A percentile compares a stretch with the other conserved stretches of the same genome.
Evolutionary conservation across 2,797 vertebrate genomes (phyloP).

Genomic region (Gobionotothen gibberifrons): DNA sequence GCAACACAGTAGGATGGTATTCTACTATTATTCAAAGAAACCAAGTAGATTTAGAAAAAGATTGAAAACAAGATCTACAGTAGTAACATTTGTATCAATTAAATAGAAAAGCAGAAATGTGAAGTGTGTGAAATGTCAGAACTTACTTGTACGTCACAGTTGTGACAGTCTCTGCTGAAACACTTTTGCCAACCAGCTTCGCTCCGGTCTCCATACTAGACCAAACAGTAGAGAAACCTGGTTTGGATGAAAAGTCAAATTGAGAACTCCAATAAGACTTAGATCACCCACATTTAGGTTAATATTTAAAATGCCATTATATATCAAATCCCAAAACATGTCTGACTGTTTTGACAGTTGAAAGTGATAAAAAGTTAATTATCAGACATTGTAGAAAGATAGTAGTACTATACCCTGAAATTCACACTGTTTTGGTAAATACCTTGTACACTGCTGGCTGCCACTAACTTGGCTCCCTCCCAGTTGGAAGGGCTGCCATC

Average conservation of each 20-base stretch:
- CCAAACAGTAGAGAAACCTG: constrained; percentile 94
- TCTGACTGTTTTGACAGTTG: background rate
- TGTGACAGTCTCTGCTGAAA: constrained; percentile 90
- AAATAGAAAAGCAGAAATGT: background rate
- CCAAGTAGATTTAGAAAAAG: constrained; percentile 18
- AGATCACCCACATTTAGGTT: background rate
- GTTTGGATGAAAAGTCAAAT: constrained; percentile 14
- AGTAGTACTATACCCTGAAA: background rate
- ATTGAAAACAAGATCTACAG: constrained; percentile 7
- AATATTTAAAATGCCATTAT: background rate
- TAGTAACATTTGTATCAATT: background rate
- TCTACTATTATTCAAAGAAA: constrained; percentile 17
- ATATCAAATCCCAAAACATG: background rate
- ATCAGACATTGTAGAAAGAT: background rate
- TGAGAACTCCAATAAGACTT: background rate
- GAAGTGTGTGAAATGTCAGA: background rate
- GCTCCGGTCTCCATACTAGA: constrained; percentile 92
- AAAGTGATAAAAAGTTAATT: background rate
- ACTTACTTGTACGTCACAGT: constrained; percentile 96
- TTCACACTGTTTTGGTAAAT: constrained; percentile 7
- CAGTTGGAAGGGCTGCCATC: constrained; percentile 87
- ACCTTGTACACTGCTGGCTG: constrained; percentile 92
- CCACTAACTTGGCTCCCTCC: constrained; percentile 91
- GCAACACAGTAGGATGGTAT: constrained; percentile 6
- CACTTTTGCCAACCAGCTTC: constrained; percentile 91